These are phyloP conservation scores for Sphyrna mokarran DNA, from an alignment of 2,113 vertebrate genomes.

Conservation along the genomic window DNA sequence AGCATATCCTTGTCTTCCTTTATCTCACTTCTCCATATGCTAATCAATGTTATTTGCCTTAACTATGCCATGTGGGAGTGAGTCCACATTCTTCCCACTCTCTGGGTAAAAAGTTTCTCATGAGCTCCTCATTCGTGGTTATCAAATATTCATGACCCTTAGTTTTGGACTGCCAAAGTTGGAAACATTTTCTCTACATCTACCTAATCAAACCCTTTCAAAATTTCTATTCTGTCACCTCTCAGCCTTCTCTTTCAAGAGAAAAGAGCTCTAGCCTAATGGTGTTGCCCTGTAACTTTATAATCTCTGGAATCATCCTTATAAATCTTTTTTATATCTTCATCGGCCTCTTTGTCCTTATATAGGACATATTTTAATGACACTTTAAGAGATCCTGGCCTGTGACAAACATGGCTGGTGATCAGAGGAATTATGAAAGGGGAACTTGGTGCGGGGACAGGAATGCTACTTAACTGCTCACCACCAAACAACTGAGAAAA, in stretches of 20 bases:
- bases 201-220: background rate
- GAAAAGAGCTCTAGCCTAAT: too few species aligned
- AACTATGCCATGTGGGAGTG: background rate
- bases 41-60: background rate
- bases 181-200: background rate
- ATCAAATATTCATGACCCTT: background rate
- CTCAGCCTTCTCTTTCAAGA: background rate
- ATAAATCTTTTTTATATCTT: background rate
- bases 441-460: too few species aligned
- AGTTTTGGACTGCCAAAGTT: background rate
- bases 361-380: too few species aligned
- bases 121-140: background rate
- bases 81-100: background rate
- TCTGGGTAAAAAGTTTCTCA: background rate
- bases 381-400: too few species aligned
- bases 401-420: too few species aligned
- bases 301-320: too few species aligned
- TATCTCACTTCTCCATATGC: background rate
- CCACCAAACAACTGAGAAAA: background rate
- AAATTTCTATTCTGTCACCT: background rate
- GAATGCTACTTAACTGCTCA: too few species aligned
- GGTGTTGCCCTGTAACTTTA: too few species aligned
- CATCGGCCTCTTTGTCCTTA: background rate
- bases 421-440: too few species aligned
- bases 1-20: background rate